Evolutionary conservation across 2,888 invertebrate species (phyloP).

Genomic region (Cheilosia variabilis): DNA sequence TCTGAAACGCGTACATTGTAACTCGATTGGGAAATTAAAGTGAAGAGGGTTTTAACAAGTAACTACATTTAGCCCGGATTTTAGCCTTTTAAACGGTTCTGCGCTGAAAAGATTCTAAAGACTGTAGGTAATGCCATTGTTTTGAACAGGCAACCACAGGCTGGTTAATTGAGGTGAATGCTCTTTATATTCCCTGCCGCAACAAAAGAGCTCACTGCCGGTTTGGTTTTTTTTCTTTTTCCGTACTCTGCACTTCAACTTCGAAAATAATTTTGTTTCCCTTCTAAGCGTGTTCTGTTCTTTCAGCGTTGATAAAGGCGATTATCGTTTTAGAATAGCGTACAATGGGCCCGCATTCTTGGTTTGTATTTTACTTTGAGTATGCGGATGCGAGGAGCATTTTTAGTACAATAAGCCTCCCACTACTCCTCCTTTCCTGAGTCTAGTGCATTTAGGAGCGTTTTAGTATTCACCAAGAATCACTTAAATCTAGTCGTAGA

Average conservation of each 20-base stretch:
- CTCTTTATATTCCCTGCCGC: not conserved
- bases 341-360: conserved; percentile 1
- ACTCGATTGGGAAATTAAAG: too few relatives aligned
- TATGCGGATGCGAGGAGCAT: not conserved
- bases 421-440: too few relatives aligned
- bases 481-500: too few relatives aligned
- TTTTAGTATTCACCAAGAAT: too few relatives aligned
- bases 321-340: conserved; percentile 2
- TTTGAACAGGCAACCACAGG: not conserved
- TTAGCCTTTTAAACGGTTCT: too few relatives aligned
- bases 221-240: not conserved
- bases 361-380: conserved; percentile 24
- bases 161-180: conserved; percentile 16
- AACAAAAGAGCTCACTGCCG: not conserved
- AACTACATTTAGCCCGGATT: too few relatives aligned
- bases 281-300: not conserved
- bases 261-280: not conserved
- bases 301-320: not conserved
- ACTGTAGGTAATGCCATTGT: not conserved
- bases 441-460: too few relatives aligned
- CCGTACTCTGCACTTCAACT: not conserved
- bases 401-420: too few relatives aligned
- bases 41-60: too few relatives aligned
- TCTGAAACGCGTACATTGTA: too few relatives aligned
- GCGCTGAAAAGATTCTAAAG: not conserved